A percentile compares a stretch with the other conserved stretches of the same genome.
Conservation (phyloP, 2,797 vertebrate species). For the Neostethus bicornis region DNA sequence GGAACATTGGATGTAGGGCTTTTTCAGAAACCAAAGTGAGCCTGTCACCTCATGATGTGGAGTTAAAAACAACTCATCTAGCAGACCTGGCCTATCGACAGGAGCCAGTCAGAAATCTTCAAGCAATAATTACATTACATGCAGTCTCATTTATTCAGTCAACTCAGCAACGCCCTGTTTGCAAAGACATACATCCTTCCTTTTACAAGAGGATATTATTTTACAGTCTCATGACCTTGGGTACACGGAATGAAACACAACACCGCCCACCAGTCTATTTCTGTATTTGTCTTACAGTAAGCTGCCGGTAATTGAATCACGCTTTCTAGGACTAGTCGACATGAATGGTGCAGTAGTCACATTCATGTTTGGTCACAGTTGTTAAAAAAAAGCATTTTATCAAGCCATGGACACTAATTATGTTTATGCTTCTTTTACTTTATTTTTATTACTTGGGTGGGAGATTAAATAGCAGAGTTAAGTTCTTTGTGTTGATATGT, state of each 20-base stretch:
- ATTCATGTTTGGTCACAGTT: conserved; percentile 54
- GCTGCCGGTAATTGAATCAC: conserved; percentile 77
- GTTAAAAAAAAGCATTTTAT: conserved; percentile 49
- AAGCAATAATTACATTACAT: conserved; percentile 36
- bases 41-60: conserved; percentile 4
- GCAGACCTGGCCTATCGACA: conserved; percentile 2
- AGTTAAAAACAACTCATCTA: conserved; percentile 30
- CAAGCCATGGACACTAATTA: conserved; percentile 48
- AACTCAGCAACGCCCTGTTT: conserved; percentile 65
- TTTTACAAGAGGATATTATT: conserved; percentile 71
- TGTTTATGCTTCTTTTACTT: conserved; percentile 40
- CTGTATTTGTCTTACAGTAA: conserved; percentile 79
- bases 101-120: conserved; percentile 21
- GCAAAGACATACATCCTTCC: conserved; percentile 64
- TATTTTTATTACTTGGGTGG: conserved; percentile 39
- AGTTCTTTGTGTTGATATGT: neutral
- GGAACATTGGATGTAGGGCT: conserved; percentile 15
- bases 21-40: conserved; percentile 17
- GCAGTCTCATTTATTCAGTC: conserved; percentile 46
- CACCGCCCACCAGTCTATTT: conserved; percentile 74
- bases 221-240: conserved; percentile 80
- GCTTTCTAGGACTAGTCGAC: conserved; percentile 63
- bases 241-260: conserved; percentile 77
- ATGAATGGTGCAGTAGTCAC: conserved; percentile 56
- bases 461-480: neutral